Evolutionary conservation across 2,113 vertebrate species (phyloP).

Genomic region (Leptocoma aspasia): DNA sequence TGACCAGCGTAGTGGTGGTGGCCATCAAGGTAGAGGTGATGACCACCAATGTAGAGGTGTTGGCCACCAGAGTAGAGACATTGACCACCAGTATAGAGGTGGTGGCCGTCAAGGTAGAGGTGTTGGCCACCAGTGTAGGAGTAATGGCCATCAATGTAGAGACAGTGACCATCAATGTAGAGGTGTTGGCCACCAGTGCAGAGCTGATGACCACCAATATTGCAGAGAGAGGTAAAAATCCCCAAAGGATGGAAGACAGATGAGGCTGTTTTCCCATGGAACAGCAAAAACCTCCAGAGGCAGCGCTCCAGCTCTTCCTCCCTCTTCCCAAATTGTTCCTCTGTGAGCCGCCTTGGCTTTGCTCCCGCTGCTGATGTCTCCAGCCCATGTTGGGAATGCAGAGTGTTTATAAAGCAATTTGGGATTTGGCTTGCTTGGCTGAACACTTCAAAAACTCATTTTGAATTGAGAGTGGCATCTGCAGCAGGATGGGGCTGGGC

Average conservation of each 20-base stretch:
- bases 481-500: background rate
- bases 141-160: fast-evolving
- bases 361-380: constrained; percentile 36
- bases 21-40: fast-evolving
- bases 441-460: constrained; percentile 50
- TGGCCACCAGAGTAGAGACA: fast-evolving
- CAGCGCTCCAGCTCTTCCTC: constrained; percentile 1
- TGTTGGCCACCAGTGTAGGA: fast-evolving
- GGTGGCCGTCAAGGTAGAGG: fast-evolving
- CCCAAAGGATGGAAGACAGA: background rate
- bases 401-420: constrained; percentile 63
- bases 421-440: constrained; percentile 68
- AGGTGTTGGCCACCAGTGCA: fast-evolving
- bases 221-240: background rate
- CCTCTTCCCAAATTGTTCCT: background rate
- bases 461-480: constrained; percentile 23
- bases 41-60: fast-evolving
- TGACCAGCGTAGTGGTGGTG: fast-evolving
- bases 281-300: background rate
- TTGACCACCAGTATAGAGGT: no score
- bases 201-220: background rate
- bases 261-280: background rate
- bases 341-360: constrained; percentile 4
- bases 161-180: fast-evolving
- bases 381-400: constrained; percentile 35